These are phyloP conservation scores for Aspidiotus destructor DNA, from an alignment of 2,888 invertebrate species.

Conservation along the genomic window DNA sequence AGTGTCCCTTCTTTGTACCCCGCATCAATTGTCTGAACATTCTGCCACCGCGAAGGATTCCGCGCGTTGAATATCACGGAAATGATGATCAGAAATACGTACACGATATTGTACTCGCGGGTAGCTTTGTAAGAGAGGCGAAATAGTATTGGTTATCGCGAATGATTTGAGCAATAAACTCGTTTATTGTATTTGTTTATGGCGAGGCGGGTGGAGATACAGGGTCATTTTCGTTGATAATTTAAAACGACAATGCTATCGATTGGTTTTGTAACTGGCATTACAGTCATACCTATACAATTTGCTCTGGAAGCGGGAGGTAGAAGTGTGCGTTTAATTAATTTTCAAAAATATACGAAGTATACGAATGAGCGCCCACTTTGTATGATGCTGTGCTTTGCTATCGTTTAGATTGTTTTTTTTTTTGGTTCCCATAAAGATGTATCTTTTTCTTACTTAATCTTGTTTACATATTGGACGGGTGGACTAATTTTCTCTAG, in stretches of 20 bases:
- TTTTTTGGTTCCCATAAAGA: no score
- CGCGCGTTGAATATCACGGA: no score
- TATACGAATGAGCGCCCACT: not conserved
- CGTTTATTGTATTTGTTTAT: not conserved
- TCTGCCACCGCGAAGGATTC: no score
- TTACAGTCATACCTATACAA: not conserved
- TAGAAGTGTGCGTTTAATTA: conserved; percentile 8
- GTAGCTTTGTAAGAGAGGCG: not conserved
- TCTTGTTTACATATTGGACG: no score
- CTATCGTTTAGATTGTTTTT: no score
- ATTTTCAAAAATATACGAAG: conserved; percentile 15
- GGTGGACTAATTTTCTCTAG: no score
- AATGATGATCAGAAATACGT: no score
- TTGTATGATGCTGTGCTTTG: no score
- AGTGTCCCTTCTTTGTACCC: no score
- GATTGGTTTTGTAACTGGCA: conserved; percentile 16
- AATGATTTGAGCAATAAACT: conserved; percentile 1
- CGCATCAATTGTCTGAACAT: no score
- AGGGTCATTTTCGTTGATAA: conserved; percentile 12
- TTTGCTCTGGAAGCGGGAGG: not conserved
- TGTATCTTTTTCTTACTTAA: no score
- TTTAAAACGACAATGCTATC: conserved; percentile 19
- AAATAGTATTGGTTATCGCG: not conserved
- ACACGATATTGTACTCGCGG: no score
- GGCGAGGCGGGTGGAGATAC: not conserved